phyloP scores from a whole-genome alignment of 2,888 invertebrate species.

The Andrena marginata region DNA sequence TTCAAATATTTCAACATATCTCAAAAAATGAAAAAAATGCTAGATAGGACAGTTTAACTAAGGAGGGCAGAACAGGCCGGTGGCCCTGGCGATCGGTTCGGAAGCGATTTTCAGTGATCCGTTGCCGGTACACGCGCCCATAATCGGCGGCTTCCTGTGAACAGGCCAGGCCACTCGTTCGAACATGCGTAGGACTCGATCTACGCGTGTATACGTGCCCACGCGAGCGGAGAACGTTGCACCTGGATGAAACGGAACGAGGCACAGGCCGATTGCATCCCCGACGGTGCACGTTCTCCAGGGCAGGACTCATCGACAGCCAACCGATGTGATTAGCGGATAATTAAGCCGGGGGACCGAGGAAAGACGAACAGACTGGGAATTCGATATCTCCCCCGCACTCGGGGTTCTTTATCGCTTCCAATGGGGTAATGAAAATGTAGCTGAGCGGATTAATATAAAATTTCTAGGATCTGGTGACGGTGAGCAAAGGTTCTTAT shows the following conservation, averaged over 20 bases:
- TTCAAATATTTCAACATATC: too few relatives aligned
- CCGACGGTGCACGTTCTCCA: neutral
- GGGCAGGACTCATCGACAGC: slow-evolving; percentile 31
- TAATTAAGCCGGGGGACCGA: slow-evolving; percentile 40
- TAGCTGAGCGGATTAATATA: slow-evolving; percentile 1
- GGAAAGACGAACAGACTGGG: slow-evolving; percentile 7
- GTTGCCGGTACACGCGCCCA: slow-evolving; percentile 25
- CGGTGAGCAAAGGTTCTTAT: neutral
- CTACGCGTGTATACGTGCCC: slow-evolving; percentile 42
- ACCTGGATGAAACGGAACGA: slow-evolving; percentile 44
- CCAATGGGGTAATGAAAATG: neutral
- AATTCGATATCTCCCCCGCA: slow-evolving; percentile 1
- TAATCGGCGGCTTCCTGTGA: slow-evolving; percentile 51
- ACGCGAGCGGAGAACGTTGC: slow-evolving; percentile 45
- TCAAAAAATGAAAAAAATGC: too few relatives aligned
- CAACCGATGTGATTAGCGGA: slow-evolving; percentile 24
- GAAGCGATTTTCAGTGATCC: slow-evolving; percentile 41
- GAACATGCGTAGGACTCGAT: slow-evolving; percentile 47
- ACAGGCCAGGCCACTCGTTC: slow-evolving; percentile 24
- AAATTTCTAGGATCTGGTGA: slow-evolving; percentile 5
- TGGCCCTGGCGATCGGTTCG: slow-evolving; percentile 26
- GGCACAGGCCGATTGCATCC: slow-evolving; percentile 17
- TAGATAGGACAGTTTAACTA: too few relatives aligned
- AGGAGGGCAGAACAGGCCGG: too few relatives aligned
- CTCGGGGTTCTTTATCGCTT: neutral